Evolutionary conservation across 2,113 vertebrate species (phyloP), one percentile per base, ranked within the genome.

Genomic region (Muntiacus reevesi): DNA sequence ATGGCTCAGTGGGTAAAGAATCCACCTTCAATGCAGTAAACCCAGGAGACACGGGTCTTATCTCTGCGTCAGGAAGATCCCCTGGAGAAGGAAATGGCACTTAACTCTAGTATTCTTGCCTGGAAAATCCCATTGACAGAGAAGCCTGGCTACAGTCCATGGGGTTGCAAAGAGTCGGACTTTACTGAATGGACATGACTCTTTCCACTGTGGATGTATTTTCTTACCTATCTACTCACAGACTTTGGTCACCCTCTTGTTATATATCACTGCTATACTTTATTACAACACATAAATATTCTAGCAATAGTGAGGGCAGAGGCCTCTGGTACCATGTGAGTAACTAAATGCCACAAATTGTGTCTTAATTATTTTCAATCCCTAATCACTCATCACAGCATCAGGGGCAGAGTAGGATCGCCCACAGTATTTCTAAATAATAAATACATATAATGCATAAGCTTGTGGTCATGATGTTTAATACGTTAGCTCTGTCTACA

Each of bases 91-190:
- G 67, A 71, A 71, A 71, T 71, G 19, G 10, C 19, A 71, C 12
- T 10, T 71, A 40, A 71, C n/a, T 71, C 19, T 40, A 71, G 9
- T 23, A 23, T 71, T 21, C n/a, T 71, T 71, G 67, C 67, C 19
- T 71, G 67, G n/a, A 71, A 36, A 71, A 71, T 40, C 67, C 67
- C n/a, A 23, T 36, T 36, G n/a, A 71, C 19, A 71, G 67, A 71
- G 19, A 71, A 71, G 67, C n/a, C n/a, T 23, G 67, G 10, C 67
- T 40, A 71, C 19, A 12, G 19, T 40, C 19, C 67, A 23, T 40
- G 67, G n/a, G n/a, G n/a, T 23, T 71, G 19, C 19, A 71, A 71
- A 12, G 10, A 23, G n/a, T 23, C 0, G 0, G 19, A 12, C 7
- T 12, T 71, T 71, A 71, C 67, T 40, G 19, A 71, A 19, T 40